A percentile compares a stretch with the other conserved stretches of the same genome.
phyloP scores from a whole-genome alignment of 2,797 vertebrate genomes.

The Oreonectes daqikongensis region DNA sequence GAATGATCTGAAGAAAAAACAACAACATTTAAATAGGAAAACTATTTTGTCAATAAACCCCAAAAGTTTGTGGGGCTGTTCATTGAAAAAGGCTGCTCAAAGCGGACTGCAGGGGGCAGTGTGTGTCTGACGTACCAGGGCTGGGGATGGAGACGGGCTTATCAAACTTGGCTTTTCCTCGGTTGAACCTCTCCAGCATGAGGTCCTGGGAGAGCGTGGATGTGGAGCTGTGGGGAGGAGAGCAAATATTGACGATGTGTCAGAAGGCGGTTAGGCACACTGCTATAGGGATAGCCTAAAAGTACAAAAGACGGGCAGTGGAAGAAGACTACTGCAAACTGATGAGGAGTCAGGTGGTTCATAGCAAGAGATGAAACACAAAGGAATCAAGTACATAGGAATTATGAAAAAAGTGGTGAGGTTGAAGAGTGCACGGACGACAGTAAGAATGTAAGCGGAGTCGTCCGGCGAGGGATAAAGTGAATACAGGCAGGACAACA shows the following conservation, averaged over 20 bases:
- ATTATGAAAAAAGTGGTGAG: neutral
- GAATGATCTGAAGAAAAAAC: slow-evolving; percentile 60
- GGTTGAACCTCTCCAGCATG: slow-evolving; percentile 78
- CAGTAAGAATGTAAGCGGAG: neutral
- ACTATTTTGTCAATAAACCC: neutral
- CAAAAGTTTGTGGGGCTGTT: neutral
- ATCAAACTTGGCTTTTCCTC: slow-evolving; percentile 78
- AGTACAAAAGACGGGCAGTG: neutral
- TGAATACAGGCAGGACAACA: neutral
- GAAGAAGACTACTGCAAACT: slow-evolving; percentile 3
- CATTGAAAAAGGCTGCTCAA: neutral
- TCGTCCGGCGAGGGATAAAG: neutral
- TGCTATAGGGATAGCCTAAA: slow-evolving; percentile 20
- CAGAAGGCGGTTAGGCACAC: slow-evolving; percentile 27
- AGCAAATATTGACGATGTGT: slow-evolving; percentile 30
- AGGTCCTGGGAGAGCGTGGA: slow-evolving; percentile 81
- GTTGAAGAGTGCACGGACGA: neutral
- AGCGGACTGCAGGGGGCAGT: slow-evolving; percentile 41
- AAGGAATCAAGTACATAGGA: neutral
- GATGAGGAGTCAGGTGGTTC: slow-evolving; percentile 1
- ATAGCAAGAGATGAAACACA: neutral
- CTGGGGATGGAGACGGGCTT: slow-evolving; percentile 79
- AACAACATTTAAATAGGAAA: neutral
- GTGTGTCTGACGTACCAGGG: slow-evolving; percentile 71
- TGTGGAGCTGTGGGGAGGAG: slow-evolving; percentile 69